A percentile compares a stretch with the other conserved stretches of the same genome.
These are phyloP conservation scores for Eilema caniola DNA, from an alignment of 2,888 invertebrate genomes.

Conservation along the genomic window DNA sequence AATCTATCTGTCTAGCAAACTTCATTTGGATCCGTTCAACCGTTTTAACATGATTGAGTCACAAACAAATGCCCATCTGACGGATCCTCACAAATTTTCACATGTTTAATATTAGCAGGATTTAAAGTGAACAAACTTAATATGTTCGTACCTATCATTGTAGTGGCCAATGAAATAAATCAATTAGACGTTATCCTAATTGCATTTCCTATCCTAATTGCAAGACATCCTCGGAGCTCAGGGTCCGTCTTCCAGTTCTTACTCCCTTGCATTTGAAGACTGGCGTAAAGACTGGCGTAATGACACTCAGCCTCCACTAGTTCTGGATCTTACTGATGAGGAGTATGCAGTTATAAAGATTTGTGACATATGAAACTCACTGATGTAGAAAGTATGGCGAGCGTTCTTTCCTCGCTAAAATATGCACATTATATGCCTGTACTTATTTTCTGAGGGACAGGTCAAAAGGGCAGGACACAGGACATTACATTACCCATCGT, in stretches of 20 bases:
- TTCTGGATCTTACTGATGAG: too few species aligned
- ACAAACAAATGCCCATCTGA: background rate
- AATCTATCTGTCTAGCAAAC: background rate
- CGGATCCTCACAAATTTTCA: background rate
- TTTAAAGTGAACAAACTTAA: background rate
- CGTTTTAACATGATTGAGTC: background rate
- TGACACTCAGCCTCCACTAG: too few species aligned
- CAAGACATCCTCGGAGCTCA: too few species aligned
- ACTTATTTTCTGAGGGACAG: conserved; percentile 33
- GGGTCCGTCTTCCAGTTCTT: too few species aligned
- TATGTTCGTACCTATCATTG: conserved; percentile 20
- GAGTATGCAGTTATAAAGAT: too few species aligned
- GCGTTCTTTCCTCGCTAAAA: conserved; percentile 43
- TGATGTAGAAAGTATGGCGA: conserved; percentile 22
- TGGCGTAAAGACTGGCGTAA: too few species aligned
- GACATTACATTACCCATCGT: conserved; percentile 33
- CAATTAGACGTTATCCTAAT: too few species aligned
- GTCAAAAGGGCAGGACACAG: conserved; percentile 38
- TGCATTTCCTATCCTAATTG: too few species aligned
- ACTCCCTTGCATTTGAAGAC: too few species aligned
- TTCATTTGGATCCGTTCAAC: background rate
- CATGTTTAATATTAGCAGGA: background rate
- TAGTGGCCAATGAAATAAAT: conserved; percentile 28
- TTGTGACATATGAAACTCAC: too few species aligned
- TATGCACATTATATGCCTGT: conserved; percentile 38